Evolutionary conservation across 2,113 vertebrate genomes (phyloP).

Genomic region (Peucedramus taeniatus): DNA sequence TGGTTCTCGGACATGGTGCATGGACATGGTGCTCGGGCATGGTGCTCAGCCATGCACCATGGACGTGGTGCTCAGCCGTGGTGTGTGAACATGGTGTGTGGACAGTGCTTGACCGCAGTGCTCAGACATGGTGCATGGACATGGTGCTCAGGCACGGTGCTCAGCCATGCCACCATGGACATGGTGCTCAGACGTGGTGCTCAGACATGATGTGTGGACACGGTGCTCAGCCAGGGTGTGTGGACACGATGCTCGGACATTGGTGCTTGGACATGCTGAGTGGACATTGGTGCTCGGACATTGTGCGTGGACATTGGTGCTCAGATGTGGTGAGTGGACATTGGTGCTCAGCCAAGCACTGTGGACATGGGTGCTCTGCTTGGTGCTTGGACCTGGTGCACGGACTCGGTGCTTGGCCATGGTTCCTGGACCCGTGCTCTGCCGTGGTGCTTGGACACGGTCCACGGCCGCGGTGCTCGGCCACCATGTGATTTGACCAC

Average conservation of each 20-base stretch:
- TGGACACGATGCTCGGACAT: background rate
- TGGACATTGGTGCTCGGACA: background rate
- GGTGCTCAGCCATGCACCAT: too few relatives aligned
- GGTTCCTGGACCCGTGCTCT: background rate
- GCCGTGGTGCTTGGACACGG: background rate
- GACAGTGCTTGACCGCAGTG: background rate
- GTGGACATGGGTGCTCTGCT: too few relatives aligned
- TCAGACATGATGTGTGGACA: background rate
- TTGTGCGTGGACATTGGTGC: background rate
- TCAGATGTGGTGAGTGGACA: too few relatives aligned
- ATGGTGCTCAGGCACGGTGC: background rate
- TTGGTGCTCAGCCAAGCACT: too few relatives aligned
- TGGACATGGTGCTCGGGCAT: background rate
- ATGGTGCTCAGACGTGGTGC: background rate
- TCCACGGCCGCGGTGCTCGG: too few relatives aligned
- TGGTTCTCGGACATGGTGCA: background rate
- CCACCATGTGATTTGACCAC: too few relatives aligned
- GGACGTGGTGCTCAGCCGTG: background rate
- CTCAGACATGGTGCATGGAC: rapidly evolving
- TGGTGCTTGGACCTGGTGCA: rapidly evolving
- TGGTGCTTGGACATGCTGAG: too few relatives aligned
- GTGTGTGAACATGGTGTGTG: background rate
- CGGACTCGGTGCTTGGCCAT: background rate
- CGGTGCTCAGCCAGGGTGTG: background rate
- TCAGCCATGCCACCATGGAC: background rate